Evolutionary conservation across 1,140 invertebrate species (phyloP).

Genomic region (Dufourea novaeangliae): DNA sequence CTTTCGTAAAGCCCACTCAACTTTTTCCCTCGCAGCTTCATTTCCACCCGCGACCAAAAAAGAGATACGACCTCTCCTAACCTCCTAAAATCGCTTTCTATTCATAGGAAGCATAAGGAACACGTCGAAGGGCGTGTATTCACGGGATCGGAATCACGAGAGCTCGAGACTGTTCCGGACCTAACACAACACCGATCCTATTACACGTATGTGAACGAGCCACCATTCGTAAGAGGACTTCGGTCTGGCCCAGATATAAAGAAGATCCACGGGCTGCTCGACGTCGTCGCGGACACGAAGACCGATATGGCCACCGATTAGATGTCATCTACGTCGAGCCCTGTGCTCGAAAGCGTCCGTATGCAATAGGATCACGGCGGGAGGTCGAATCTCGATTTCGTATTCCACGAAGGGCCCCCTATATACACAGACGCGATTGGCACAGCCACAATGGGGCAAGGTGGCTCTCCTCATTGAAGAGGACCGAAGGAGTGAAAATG

Average conservation of each 20-base stretch:
- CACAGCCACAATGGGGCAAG: not conserved
- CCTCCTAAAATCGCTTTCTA: not conserved
- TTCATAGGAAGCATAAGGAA: not conserved
- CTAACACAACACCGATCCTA: not conserved
- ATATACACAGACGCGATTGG: too few relatives aligned
- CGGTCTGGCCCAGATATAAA: constrained; percentile 27
- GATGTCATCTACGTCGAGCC: constrained; percentile 31
- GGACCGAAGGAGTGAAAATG: constrained; percentile 14
- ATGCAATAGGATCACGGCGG: constrained; percentile 47
- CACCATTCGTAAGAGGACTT: constrained; percentile 4
- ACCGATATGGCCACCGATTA: constrained; percentile 46
- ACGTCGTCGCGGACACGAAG: constrained; percentile 36
- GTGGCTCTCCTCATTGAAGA: constrained; percentile 36
- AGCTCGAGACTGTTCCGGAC: not conserved
- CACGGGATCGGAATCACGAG: not conserved
- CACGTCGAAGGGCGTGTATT: not conserved
- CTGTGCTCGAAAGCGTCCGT: not conserved
- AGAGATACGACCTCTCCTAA: too few relatives aligned
- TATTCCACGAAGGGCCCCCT: constrained; percentile 42
- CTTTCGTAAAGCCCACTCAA: too few relatives aligned
- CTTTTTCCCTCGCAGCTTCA: not conserved
- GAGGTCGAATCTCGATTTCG: constrained; percentile 45
- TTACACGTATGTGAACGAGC: constrained; percentile 4
- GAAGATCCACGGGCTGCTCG: constrained; percentile 23
- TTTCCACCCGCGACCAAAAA: not conserved